phyloP scores from a whole-genome alignment of 37 sponge, comb jelly and placozoan species.

The Dysidea cf. avara region DNA sequence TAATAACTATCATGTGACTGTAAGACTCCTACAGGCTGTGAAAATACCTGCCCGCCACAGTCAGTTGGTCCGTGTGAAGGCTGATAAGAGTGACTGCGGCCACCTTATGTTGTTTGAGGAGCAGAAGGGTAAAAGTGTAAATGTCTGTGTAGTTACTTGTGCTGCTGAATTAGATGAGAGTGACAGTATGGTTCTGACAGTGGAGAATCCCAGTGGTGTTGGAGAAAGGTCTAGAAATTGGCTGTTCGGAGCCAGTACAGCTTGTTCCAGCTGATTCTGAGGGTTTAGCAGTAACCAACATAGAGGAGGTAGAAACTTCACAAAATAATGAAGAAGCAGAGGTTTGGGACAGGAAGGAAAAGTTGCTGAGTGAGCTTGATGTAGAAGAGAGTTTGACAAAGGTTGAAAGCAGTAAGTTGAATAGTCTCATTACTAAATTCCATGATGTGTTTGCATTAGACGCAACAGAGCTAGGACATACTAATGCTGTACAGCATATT shows the following conservation, averaged over 20 bases:
- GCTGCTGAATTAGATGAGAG: not conserved
- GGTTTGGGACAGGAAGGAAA: too few relatives aligned
- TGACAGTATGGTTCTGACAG: not conserved
- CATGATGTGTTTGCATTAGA: slow-evolving; percentile 9
- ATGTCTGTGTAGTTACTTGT: slow-evolving; percentile 4
- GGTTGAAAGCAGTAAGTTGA: not conserved
- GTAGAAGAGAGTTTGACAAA: not conserved
- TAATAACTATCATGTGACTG: not conserved
- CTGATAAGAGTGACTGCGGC: not conserved
- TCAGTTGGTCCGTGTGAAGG: slow-evolving; percentile 9
- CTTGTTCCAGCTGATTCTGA: too few relatives aligned
- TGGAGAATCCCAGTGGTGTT: slow-evolving; percentile 36
- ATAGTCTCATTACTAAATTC: not conserved
- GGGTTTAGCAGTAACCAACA: too few relatives aligned
- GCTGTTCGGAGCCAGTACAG: not conserved
- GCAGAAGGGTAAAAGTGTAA: not conserved
- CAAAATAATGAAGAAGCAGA: too few relatives aligned
- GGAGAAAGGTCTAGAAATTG: slow-evolving; percentile 24
- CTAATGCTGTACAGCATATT: slow-evolving; percentile 11
- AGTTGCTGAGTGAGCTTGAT: not conserved
- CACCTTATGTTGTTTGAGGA: not conserved
- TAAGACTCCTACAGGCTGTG: slow-evolving; percentile 32
- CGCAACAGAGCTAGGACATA: slow-evolving; percentile 2
- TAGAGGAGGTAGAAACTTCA: too few relatives aligned
- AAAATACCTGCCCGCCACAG: slow-evolving; percentile 21